phyloP scores from a whole-genome alignment of 1,140 invertebrate genomes.

The Polypedilum vanderplanki region DNA sequence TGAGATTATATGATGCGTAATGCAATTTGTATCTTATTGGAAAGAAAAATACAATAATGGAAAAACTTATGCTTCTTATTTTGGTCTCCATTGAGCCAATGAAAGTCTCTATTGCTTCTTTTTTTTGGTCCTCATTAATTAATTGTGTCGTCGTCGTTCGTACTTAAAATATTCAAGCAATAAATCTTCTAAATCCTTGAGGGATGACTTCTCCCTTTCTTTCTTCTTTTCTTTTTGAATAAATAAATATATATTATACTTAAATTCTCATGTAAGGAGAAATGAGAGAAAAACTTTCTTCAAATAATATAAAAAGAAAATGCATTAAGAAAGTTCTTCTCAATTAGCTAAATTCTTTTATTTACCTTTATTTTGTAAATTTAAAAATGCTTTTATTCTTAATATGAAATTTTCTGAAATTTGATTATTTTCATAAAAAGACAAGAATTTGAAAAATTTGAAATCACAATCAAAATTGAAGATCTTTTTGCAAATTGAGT shows the following conservation, averaged over 20 bases:
- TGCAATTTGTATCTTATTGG: conserved; percentile 18
- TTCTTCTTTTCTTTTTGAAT: background rate
- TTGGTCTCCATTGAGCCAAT: background rate
- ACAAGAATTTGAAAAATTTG: no score
- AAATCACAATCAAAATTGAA: no score
- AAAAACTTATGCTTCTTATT: conserved; percentile 1
- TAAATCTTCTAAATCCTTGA: conserved; percentile 6
- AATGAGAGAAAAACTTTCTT: background rate
- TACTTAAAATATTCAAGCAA: conserved; percentile 10
- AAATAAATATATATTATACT: conserved; percentile 14
- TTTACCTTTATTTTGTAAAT: no score
- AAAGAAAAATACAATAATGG: background rate
- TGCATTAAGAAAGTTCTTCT: background rate
- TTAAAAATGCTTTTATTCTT: no score
- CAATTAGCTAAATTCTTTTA: no score
- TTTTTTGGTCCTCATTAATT: conserved; percentile 11
- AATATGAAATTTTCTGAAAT: no score
- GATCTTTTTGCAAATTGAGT: no score
- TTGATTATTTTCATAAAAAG: no score
- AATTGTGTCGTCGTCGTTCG: background rate
- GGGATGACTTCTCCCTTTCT: background rate
- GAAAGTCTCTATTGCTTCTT: background rate
- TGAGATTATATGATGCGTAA: conserved; percentile 13
- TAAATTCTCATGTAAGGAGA: conserved; percentile 1
- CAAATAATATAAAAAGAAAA: background rate